Conservation (phyloP, 1,140 invertebrate species). For the Trachelipus rathkii region DNA sequence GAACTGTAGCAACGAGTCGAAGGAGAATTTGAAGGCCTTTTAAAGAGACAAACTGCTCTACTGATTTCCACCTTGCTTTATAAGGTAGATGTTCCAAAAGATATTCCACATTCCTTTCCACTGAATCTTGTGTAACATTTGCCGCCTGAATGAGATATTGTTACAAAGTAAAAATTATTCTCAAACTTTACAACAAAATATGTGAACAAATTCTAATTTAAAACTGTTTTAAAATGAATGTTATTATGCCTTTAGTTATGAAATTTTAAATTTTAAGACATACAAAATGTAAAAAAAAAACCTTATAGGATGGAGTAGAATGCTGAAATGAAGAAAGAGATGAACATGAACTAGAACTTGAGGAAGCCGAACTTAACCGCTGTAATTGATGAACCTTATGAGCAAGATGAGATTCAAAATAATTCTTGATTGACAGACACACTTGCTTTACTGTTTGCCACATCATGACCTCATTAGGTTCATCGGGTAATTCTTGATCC, state of each 20-base stretch:
- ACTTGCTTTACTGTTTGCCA: conserved; percentile 91
- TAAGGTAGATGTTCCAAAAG: conserved; percentile 72
- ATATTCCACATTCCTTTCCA: conserved; percentile 76
- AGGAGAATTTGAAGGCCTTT: conserved; percentile 78
- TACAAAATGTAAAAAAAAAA: conserved; percentile 28
- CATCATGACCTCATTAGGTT: conserved; percentile 74
- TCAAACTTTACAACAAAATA: too few species aligned
- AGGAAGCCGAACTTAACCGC: conserved; percentile 53
- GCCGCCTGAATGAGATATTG: conserved; percentile 27
- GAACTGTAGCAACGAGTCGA: conserved; percentile 80
- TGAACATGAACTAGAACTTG: conserved; percentile 47
- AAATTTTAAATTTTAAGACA: too few species aligned
- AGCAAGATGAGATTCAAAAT: conserved; percentile 86
- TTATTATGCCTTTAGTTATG: too few species aligned
- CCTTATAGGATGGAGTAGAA: conserved; percentile 52
- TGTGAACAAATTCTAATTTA: too few species aligned
- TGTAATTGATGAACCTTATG: conserved; percentile 76
- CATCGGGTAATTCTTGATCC: conserved; percentile 35
- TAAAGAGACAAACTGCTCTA: conserved; percentile 76
- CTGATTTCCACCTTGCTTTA: conserved; percentile 74
- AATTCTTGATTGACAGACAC: conserved; percentile 80
- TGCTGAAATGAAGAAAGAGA: conserved; percentile 49
- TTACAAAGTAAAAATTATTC: too few species aligned
- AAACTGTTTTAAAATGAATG: too few species aligned
- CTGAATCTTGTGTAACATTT: conserved; percentile 59